Percentiles rank a stretch among this genome's conserved stretches.
Conservation (phyloP, 2,113 vertebrate species). For the Gallinago undulata region DNA sequence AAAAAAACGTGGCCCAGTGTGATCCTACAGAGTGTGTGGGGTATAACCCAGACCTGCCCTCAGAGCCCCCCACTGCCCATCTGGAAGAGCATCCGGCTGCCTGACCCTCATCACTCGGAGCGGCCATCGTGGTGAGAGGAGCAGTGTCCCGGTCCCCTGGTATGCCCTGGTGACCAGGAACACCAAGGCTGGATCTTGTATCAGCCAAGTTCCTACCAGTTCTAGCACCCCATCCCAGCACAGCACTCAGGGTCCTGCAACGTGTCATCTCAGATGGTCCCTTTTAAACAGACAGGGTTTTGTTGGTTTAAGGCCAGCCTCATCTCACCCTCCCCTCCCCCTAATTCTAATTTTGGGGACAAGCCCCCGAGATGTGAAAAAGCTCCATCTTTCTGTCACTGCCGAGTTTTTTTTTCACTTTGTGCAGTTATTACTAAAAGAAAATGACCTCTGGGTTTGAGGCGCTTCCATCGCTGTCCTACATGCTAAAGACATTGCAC, state of each 20-base stretch:
- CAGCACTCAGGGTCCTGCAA: neutral
- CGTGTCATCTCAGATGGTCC: accelerated
- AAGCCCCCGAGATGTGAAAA: neutral
- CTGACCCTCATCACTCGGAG: accelerated
- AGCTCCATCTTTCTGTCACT: neutral
- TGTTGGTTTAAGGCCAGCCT: neutral
- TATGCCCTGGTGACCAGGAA: neutral
- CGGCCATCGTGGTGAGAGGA: neutral
- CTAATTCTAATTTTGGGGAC: neutral
- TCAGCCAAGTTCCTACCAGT: neutral
- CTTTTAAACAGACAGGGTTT: neutral
- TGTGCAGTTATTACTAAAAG: neutral
- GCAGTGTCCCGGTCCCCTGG: accelerated
- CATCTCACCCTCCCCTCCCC: too few species aligned
- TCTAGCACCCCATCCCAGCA: neutral
- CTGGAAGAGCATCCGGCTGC: neutral
- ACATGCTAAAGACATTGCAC: neutral
- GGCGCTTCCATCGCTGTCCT: neutral
- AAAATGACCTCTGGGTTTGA: neutral
- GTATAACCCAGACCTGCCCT: neutral
- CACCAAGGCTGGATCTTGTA: neutral
- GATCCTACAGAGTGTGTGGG: neutral
- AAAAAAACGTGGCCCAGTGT: neutral
- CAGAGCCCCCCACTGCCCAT: neutral
- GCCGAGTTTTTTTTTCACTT: neutral